Evolutionary conservation across 2,888 invertebrate species (phyloP), one percentile per base, ranked within the genome.

Genomic region (Heteropelma amictum): DNA sequence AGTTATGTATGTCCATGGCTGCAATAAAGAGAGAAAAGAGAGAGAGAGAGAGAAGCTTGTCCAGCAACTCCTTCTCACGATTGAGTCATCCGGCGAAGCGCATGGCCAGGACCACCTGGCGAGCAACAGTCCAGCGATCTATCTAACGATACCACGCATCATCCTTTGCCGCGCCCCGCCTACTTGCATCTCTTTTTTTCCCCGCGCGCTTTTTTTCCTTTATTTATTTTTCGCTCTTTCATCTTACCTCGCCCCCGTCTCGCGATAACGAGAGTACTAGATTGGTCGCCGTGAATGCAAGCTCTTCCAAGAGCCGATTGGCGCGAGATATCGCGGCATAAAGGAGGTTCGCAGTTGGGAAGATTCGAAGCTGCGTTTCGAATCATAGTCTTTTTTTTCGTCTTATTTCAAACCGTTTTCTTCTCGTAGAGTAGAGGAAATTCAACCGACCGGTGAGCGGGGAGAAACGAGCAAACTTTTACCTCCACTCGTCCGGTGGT

Each of bases 41-140:
- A 17, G 51, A 19, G 53, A 33, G 51, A 51, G 12, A 70, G 51
- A 21, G 63, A 28, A 71, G 72, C 83, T 74, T 75, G 86, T 83
- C 84, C 81, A 77, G 83, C 84, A 83, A 84, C 85, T 86, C 84
- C 85, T 84, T 84, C 85, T 86, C 85, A 82, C 85, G 87, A 88
- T 87, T 87, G 87, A 88, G 87, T 87, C 86, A 87, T 88, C 87
- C 85, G 79, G 78, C 65, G 65, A 71, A 53, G 70, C 65, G 61
- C 83, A 83, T 82, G 82, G 81, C 80, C 82, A 82, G 86, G 87
- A 87, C 87, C 88, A 87, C 88, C 87, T 87, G 88, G 85, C 76
- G 83, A 83, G 86, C 80, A 71, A 85, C 82, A 84, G 81, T 76
- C 56, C 83, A 81, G 71, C 75, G 75, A 86, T 85, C 81, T 81